These are phyloP conservation scores for Pseudopodoces humilis DNA, from an alignment of 2,113 vertebrate genomes.

Conservation along the genomic window DNA sequence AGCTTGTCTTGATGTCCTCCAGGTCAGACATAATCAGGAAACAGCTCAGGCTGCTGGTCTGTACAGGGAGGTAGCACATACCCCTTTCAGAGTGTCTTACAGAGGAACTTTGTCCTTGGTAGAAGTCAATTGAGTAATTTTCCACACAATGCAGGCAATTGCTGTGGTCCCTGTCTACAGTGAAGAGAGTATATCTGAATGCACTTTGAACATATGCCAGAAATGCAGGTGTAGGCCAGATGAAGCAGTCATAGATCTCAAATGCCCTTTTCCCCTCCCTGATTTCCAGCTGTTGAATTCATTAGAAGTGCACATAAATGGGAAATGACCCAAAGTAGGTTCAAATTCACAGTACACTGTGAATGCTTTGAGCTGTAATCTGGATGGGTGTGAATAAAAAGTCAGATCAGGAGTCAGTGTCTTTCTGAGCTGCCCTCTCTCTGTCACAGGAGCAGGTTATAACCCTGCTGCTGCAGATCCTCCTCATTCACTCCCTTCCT, in stretches of 20 bases:
- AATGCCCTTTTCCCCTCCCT: neutral
- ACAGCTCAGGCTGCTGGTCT: neutral
- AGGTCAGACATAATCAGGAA: neutral
- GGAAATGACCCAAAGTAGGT: neutral
- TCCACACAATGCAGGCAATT: neutral
- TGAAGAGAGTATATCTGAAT: neutral
- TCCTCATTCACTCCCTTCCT: neutral
- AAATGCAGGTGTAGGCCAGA: neutral
- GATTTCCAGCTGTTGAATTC: neutral
- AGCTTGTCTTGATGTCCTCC: neutral
- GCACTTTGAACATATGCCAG: neutral
- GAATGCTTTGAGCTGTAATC: neutral
- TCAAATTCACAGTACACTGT: neutral
- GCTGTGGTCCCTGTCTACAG: neutral
- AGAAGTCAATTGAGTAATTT: neutral
- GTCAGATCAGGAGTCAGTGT: neutral
- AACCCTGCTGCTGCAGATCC: neutral
- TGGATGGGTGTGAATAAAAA: neutral
- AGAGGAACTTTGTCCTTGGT: neutral
- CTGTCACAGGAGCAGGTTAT: neutral
- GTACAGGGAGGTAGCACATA: neutral
- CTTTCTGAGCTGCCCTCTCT: neutral
- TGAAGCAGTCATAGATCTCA: neutral
- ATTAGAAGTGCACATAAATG: neutral
- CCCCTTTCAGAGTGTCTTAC: neutral